Conservation (phyloP, 2,888 invertebrate genomes). For the Torymus aiolomorphi region DNA sequence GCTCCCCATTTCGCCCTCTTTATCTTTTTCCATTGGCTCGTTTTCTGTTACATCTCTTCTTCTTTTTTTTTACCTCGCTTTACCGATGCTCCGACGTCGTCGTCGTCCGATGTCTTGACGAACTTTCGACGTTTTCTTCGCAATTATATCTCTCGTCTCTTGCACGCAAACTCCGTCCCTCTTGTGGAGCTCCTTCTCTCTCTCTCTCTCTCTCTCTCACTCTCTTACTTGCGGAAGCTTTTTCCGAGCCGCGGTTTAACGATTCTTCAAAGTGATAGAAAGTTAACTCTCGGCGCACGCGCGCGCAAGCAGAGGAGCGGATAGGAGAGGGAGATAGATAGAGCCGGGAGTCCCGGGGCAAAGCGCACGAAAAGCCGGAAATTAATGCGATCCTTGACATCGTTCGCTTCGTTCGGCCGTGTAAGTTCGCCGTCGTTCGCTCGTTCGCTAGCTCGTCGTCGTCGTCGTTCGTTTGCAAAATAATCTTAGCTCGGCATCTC, state of each 20-base stretch:
- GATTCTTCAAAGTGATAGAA: constrained; percentile 58
- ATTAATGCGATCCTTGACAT: constrained; percentile 58
- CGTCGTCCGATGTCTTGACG: constrained; percentile 38
- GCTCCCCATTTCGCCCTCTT: constrained; percentile 30
- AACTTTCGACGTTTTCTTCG: constrained; percentile 54
- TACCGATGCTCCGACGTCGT: background rate
- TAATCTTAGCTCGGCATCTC: constrained; percentile 52
- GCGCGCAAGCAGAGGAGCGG: background rate
- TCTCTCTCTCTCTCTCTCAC: background rate
- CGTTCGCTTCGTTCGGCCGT: constrained; percentile 42
- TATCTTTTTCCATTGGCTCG: constrained; percentile 37
- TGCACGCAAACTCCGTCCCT: constrained; percentile 14
- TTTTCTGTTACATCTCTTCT: constrained; percentile 23
- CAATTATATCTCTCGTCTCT: constrained; percentile 48
- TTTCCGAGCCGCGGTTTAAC: constrained; percentile 47
- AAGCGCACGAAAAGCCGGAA: constrained; percentile 52
- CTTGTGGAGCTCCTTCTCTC: background rate
- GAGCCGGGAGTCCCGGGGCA: background rate
- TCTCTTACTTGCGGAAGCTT: constrained; percentile 4
- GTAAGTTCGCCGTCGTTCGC: constrained; percentile 36
- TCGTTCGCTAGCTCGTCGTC: constrained; percentile 14
- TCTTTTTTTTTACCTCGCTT: background rate
- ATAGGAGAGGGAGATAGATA: background rate
- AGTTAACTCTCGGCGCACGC: constrained; percentile 44
- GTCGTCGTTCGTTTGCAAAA: constrained; percentile 50